phyloP scores from a whole-genome alignment of 2,113 vertebrate genomes.

The Corvus moneduloides region DNA sequence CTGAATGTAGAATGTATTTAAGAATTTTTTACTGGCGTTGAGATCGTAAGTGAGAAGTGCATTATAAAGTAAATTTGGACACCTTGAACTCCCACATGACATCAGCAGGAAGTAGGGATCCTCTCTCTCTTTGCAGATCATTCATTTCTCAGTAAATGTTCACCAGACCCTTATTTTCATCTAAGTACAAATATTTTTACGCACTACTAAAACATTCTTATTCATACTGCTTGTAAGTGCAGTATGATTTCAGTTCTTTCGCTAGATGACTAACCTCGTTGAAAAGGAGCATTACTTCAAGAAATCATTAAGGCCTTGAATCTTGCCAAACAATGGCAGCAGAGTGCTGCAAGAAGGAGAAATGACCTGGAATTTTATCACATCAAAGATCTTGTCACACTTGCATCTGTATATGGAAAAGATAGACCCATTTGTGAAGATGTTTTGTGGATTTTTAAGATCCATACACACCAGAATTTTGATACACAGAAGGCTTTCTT shows the following conservation, averaged over 20 bases:
- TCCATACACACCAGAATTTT: not conserved
- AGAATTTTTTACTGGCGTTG: not conserved
- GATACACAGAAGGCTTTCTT: not conserved
- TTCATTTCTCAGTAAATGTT: not conserved
- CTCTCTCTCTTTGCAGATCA: not conserved
- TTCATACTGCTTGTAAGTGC: not conserved
- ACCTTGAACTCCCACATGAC: not conserved
- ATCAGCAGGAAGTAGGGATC: not conserved
- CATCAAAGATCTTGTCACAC: fast-evolving
- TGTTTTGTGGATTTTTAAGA: not conserved
- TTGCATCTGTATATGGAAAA: not conserved
- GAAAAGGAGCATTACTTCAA: not conserved
- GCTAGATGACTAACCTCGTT: not conserved
- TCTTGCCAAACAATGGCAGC: not conserved
- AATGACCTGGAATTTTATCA: not conserved
- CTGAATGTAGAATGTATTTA: not conserved
- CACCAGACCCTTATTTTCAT: not conserved
- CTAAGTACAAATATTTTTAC: not conserved
- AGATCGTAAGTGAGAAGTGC: not conserved
- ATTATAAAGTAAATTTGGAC: not conserved
- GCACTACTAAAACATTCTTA: not conserved
- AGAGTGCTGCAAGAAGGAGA: not conserved
- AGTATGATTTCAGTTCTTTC: not conserved
- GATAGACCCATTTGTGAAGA: not conserved
- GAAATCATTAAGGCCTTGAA: not conserved